Evolutionary conservation across 1,140 invertebrate species (phyloP), one percentile per base, ranked within the genome.

Genomic region (Cardiocondyla obscurior): DNA sequence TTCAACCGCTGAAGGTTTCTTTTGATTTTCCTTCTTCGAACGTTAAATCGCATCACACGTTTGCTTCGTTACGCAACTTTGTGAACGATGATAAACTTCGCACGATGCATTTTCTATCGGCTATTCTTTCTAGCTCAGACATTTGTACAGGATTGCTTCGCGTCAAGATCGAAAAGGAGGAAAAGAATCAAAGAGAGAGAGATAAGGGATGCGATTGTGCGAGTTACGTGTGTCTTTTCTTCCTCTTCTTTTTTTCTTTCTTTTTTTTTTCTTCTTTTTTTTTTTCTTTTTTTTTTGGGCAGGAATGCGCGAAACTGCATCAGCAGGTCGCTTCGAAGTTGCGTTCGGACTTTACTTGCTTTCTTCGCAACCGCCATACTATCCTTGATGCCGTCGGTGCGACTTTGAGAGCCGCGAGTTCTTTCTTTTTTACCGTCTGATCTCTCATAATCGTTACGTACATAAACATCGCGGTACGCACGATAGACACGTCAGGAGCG

Each of bases 361-460:
- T 67, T 77, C 60, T 77, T 79, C 74, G 74, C 74, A 69, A 42
- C 36, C 74, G 62, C 74, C 46, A n/a, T 42, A 53, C 33, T 79
- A 42, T 69, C 46, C 36, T 55, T 30, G 39, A 39, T 22, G 62
- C 30, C 62, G 46, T 79, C 74, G 74, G 25, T 33, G n/a, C 46
- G 62, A 42, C 74, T 79, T 42, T 22, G 55, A 39, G 74, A n/a
- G 33, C 33, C 74, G 74, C 74, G 33, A 5, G 44, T 16, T 60
- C 28, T 58, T 16, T 60, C 28, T 58, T 28, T 51, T 51, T 60
- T 28, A 79, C 7, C 22, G 44, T 42, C 74, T 49, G 62, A 53
- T 79, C 62, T 79, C 74, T 55, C 10, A 77, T 79, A 42, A 67
- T 67, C 19, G 62, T 51, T 53, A 53, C n/a, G 46, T 79, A 69